Base-by-base conservation (phyloP, 1,140 invertebrate species). In the Orussus abietinus region DNA sequence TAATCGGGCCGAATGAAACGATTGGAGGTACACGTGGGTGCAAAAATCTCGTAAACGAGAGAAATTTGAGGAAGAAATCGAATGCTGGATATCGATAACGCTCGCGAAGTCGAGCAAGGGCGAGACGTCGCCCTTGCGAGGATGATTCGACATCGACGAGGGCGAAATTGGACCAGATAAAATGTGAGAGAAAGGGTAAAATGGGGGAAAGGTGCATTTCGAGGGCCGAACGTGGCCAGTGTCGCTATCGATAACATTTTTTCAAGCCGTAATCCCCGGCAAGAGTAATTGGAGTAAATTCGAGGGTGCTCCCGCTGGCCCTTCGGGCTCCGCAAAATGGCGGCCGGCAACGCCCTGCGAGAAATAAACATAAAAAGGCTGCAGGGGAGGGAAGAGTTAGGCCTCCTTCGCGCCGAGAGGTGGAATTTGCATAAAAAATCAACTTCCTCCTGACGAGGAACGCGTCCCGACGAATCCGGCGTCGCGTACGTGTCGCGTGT, bases 251-350 rank as follows among this genome's bases (percentile, higher is more conserved):
- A 62, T 62, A 65, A 64, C 45, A 63, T 59, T 66, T 64, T 62
- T 49, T 31, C 55, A 53, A 52, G 53, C 51, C 51, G 47, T 36
- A 47, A 45, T 48, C 31, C 47, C 39, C 38, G 49, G 53, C 53
- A 51, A 66, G 63, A 64, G 57, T 61, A 66, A 66, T 68, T 64
- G 62, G 64, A 62, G 62, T 65, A 64, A 65, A 68, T 66, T 64
- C 62, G 59, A 55, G 48, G 57, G n/a, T n/a, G 47, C 52, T 62
- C 38, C 14, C 19, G 45, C 32, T 55, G 50, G 62, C 62, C 63
- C 61, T 66, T 64, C 40, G 48, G 49, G 47, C 42, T 53, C 41
- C 42, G 45, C 59, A 66, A 68, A 66, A 68, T 68, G 65, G 65
- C 65, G 64, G 40, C 53, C 50, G 57, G 53, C 60, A 62, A 57